These are phyloP conservation scores for Neosalanx taihuensis DNA, from an alignment of 2,797 vertebrate genomes.

Conservation along the genomic window DNA sequence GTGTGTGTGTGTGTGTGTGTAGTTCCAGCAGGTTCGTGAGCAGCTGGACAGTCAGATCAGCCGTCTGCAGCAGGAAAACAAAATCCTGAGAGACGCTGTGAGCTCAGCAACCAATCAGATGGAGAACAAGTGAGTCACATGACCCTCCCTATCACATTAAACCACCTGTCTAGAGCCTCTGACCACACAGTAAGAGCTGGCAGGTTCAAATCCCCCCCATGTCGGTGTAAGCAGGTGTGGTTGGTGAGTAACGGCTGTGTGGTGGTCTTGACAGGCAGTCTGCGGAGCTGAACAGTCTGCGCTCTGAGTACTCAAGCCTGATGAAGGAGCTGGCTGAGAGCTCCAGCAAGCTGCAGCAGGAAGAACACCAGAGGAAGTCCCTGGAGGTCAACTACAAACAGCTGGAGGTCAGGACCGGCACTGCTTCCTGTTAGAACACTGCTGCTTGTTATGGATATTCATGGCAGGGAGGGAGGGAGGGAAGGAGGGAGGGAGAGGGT, in stretches of 20 bases:
- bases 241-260: neutral
- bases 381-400: slow-evolving; percentile 88
- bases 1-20: slow-evolving; percentile 14
- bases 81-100: slow-evolving; percentile 95
- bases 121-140: slow-evolving; percentile 92
- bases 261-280: slow-evolving; percentile 79
- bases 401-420: slow-evolving; percentile 69
- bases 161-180: neutral
- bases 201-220: neutral
- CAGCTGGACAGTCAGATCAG: slow-evolving; percentile 93
- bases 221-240: neutral
- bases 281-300: slow-evolving; percentile 90
- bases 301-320: slow-evolving; percentile 85
- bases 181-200: neutral
- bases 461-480: slow-evolving; percentile 24
- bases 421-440: neutral
- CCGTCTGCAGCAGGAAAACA: slow-evolving; percentile 95
- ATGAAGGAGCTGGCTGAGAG: slow-evolving; percentile 91
- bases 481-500: too few species aligned
- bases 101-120: slow-evolving; percentile 94
- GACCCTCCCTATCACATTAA: neutral
- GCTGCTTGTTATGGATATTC: slow-evolving; percentile 31
- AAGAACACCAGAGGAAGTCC: slow-evolving; percentile 93
- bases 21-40: slow-evolving; percentile 94
- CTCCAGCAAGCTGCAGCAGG: slow-evolving; percentile 89